Evolutionary conservation across 1,140 invertebrate genomes (phyloP).

Genomic region (Rhyacophila brunnea): DNA sequence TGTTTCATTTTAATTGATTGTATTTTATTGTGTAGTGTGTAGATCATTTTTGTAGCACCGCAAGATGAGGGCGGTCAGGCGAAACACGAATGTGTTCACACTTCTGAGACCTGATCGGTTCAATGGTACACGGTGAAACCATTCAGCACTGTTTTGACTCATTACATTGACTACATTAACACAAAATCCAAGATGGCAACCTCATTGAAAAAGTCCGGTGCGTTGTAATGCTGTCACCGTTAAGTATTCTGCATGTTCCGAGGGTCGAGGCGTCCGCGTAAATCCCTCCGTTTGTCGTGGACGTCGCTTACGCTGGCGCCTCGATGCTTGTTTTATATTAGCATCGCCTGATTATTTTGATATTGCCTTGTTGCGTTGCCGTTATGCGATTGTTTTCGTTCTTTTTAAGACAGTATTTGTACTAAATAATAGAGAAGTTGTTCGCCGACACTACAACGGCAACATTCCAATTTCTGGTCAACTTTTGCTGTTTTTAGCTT

Average conservation of each 20-base stretch:
- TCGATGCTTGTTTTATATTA: conserved; percentile 13
- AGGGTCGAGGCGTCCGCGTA: neutral
- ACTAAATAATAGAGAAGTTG: conserved; percentile 25
- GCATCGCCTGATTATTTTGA: conserved; percentile 29
- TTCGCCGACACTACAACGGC: conserved; percentile 24
- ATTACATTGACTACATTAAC: too few relatives aligned
- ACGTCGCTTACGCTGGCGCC: neutral
- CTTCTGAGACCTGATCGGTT: too few relatives aligned
- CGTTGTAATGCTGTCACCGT: too few relatives aligned
- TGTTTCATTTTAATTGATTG: too few relatives aligned
- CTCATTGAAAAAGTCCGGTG: too few relatives aligned
- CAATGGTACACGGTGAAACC: too few relatives aligned
- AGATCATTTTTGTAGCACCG: too few relatives aligned
- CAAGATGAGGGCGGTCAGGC: too few relatives aligned
- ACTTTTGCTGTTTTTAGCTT: conserved; percentile 30
- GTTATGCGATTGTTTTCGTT: conserved; percentile 15
- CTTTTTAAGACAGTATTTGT: conserved; percentile 13
- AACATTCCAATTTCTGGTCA: conserved; percentile 35
- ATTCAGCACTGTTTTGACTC: too few relatives aligned
- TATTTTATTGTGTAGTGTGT: too few relatives aligned
- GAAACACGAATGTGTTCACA: too few relatives aligned
- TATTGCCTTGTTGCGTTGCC: conserved; percentile 31
- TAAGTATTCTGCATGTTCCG: conserved; percentile 29
- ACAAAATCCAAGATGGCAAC: too few relatives aligned
- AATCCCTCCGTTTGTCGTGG: neutral